phyloP scores from a whole-genome alignment of 1,140 invertebrate genomes.

The Acromyrmex charruanus region DNA sequence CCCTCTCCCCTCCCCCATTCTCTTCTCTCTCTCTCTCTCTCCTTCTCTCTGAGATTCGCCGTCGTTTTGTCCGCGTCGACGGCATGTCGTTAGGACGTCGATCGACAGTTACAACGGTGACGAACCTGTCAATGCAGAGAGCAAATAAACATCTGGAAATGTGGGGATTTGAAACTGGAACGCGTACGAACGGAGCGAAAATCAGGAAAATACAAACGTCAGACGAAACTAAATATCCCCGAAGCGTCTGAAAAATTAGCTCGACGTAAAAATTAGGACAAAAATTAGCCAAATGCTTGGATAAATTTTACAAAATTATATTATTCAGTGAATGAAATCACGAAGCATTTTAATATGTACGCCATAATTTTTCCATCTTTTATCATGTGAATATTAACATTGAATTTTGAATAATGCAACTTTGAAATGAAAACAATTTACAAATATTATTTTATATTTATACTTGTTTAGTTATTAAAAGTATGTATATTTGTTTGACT shows the following conservation, averaged over 20 bases:
- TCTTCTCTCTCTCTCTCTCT: background rate
- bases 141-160: conserved; percentile 67
- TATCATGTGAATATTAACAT: background rate
- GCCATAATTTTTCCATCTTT: background rate
- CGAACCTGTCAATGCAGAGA: conserved; percentile 68
- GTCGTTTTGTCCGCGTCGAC: conserved; percentile 53
- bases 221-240: conserved; percentile 19
- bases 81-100: conserved; percentile 62
- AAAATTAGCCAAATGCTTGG: conserved; percentile 11
- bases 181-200: conserved; percentile 40
- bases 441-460: conserved; percentile 39
- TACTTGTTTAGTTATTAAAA: conserved; percentile 35
- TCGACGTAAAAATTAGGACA: conserved; percentile 18
- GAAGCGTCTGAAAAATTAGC: conserved; percentile 10
- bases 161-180: conserved; percentile 61
- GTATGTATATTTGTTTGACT: conserved; percentile 4
- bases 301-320: conserved; percentile 16
- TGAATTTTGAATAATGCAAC: conserved; percentile 2
- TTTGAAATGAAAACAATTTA: conserved; percentile 23
- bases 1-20: background rate
- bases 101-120: conserved; percentile 72
- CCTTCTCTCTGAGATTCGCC: conserved; percentile 43
- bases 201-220: conserved; percentile 51
- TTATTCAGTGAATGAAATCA: background rate
- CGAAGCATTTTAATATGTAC: background rate